Base-by-base conservation (phyloP, 2,113 vertebrate species). In the Phylloscopus trochiloides region DNA sequence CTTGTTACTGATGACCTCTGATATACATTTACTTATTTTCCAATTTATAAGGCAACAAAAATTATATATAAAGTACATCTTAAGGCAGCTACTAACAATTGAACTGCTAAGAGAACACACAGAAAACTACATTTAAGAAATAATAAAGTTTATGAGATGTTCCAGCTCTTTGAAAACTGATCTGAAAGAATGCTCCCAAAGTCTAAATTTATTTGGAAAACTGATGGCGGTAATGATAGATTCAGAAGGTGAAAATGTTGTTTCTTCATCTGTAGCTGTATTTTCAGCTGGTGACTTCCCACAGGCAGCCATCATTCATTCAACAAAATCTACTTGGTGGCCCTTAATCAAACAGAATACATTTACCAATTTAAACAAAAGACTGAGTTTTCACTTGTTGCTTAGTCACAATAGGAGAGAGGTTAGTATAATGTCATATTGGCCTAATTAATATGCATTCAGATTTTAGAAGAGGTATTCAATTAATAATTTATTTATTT, bases 191-290 rank as follows among this genome's bases (percentile, higher is more conserved):
- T 20, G n/a, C n/a, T 83, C 62, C 24, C 3, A 2, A 82, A 55
- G 42, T 22, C 50, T 57, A 57, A 43, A 75, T 75, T 83, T 48
- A 76, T 57, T 86, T 14, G 8, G 28, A 75, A 81, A 83, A 80
- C 3, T 48, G 20, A 84, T 73, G 54, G 34, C 3, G 1, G 43
- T 54, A 95, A 47, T 50, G 51, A 78, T 57, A 90, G 93, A 93
- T 89, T 96, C 63, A 47, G 79, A 94, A 95, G 67, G n/a, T 14
- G 6, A 81, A 15, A 14, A 91, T 34, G 32, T 73, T 82, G 85
- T 66, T 82, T 67, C 25, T 54, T 81, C 34, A 94, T 80, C 78
- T 93, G 17, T 38, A 94, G 55, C 78, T 95, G 75, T 92, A 90
- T 86, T 96, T 94, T 86, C 67, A 71, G 78, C 31, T 88, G 68